Evolutionary conservation across 53 echinoderm and acorn worm genomes (phyloP).

Genomic region (Stichopus horrens): DNA sequence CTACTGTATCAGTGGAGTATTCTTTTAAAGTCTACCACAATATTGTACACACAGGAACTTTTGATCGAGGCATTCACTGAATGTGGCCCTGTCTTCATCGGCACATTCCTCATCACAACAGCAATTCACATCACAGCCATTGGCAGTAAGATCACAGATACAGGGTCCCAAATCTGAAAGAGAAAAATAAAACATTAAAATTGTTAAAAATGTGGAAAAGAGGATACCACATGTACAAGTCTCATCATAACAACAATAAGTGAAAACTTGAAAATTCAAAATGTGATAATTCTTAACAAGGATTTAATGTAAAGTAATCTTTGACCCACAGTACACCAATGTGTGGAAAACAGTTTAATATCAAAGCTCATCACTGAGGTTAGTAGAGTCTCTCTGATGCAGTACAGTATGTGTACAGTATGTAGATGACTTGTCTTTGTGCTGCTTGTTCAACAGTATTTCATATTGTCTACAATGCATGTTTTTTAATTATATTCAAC

Average conservation of each 20-base stretch:
- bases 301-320: neutral
- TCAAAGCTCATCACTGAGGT: no score
- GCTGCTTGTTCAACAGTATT: no score
- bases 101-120: slow-evolving; percentile 93
- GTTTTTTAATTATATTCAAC: no score
- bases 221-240: neutral
- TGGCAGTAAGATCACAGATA: slow-evolving; percentile 82
- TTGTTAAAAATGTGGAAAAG: neutral
- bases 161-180: slow-evolving; percentile 80
- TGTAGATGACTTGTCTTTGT: no score
- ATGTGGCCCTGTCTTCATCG: slow-evolving; percentile 62
- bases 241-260: neutral
- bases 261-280: neutral
- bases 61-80: slow-evolving; percentile 70
- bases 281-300: neutral
- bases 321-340: neutral
- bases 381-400: no score
- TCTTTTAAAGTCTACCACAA: no score
- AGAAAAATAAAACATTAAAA: neutral
- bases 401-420: no score
- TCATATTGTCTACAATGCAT: no score
- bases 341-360: neutral
- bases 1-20: no score
- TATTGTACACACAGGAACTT: slow-evolving; percentile 49
- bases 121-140: slow-evolving; percentile 91